Base-by-base conservation (phyloP, 2,113 vertebrate genomes). In the Muntiacus muntjak region DNA sequence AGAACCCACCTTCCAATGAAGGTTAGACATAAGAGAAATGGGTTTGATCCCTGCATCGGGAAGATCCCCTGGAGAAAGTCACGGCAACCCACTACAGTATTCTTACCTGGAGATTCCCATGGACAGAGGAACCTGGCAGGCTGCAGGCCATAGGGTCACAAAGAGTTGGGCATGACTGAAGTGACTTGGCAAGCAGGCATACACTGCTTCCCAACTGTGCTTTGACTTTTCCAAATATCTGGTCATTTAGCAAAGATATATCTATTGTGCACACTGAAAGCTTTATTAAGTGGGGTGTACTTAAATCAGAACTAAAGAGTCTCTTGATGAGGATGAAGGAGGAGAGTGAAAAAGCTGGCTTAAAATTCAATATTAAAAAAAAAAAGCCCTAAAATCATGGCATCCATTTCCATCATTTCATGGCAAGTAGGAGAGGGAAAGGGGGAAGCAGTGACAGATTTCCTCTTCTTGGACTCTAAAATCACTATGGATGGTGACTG, bases 221-320 rank as follows among this genome's bases (percentile, higher is more conserved):
- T 87, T 54, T 30, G 21, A 97, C 85, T 97, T 94, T 96, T 93
- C 26, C 25, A 96, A 95, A 94, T 94, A 21, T 87, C 36, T 96
- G 87, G 45, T 97, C 57, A 83, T 93, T 52, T 97, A 91, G 47
- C 5, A 78, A 89, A 98, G 91, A 93, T 57, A 47, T 78, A 85
- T 92, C 11, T 91, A 47, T 9, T 58, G 2, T 95, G 19, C 89
- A 81, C 28, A 45, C 55, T 91, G 58, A 87, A 96, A 83, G 21
- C 28, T 94, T 92, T 94, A 57, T 60, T 79, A 92, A 47, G 33
- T 54, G 40, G 57, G 16, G 6, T 88, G 7, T 71, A 95, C 12
- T 12, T 92, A 90, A 88, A 85, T 95, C 15, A 17, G 16, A 36
- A 36, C 4, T 36, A 17, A 71, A 36, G 17, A 36, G 64, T 4